These are phyloP conservation scores for Botia kubotai DNA, from an alignment of 2,797 vertebrate genomes.

Conservation along the genomic window DNA sequence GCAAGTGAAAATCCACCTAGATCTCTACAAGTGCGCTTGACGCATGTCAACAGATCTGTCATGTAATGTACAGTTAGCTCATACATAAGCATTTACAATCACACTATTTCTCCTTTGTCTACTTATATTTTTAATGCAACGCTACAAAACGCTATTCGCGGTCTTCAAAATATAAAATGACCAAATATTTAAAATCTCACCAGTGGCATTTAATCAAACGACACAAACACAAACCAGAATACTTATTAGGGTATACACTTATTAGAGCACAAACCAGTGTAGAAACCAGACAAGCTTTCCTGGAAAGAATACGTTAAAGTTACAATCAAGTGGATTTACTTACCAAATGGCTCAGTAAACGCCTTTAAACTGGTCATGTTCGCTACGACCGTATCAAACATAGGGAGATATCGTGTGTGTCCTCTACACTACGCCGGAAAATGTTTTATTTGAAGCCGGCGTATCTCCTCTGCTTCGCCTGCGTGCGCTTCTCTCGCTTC, in stretches of 20 bases:
- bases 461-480: not conserved
- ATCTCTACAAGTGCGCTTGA: not conserved
- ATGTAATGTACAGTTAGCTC: not conserved
- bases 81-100: too few species aligned
- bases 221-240: not conserved
- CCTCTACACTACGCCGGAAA: not conserved
- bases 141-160: not conserved
- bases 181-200: not conserved
- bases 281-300: not conserved
- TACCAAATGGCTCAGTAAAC: conserved; percentile 73
- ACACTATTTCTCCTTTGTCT: too few species aligned
- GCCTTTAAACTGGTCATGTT: conserved; percentile 74
- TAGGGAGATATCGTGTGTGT: conserved; percentile 21
- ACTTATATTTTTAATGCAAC: too few species aligned
- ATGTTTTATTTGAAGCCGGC: not conserved
- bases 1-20: not conserved
- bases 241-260: not conserved
- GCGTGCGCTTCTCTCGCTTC: not conserved
- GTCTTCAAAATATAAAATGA: not conserved
- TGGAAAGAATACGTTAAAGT: not conserved
- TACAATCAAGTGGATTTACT: conserved; percentile 55
- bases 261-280: not conserved
- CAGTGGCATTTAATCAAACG: not conserved
- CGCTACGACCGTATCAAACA: conserved; percentile 43
- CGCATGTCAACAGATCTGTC: not conserved